Conservation (phyloP, 2,113 vertebrate species). For the Python bivittatus region DNA sequence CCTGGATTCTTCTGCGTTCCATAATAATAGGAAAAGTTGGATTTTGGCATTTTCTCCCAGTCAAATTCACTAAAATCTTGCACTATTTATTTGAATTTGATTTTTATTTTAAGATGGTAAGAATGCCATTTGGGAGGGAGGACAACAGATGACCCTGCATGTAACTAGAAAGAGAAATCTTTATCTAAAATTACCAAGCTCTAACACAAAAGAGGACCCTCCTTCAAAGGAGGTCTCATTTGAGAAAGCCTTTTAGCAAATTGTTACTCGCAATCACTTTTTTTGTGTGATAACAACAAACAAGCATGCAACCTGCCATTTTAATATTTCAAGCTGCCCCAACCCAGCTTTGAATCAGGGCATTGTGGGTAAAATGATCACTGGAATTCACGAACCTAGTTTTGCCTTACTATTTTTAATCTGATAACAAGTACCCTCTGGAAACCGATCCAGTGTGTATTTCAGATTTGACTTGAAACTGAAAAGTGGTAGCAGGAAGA, state of each 20-base stretch:
- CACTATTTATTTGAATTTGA: not conserved
- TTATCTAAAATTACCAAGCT: not conserved
- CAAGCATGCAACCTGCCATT: not conserved
- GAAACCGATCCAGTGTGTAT: not conserved
- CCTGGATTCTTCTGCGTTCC: not conserved
- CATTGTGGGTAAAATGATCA: not conserved
- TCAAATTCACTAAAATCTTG: not conserved
- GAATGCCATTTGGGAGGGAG: not conserved
- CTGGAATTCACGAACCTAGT: not conserved
- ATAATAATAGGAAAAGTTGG: not conserved
- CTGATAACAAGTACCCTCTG: not conserved
- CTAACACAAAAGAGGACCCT: not conserved
- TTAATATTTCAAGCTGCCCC: not conserved
- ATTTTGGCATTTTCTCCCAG: not conserved
- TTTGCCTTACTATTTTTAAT: not conserved
- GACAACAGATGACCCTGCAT: not conserved
- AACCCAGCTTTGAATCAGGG: not conserved
- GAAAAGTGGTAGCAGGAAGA: not conserved
- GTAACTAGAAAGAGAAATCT: not conserved
- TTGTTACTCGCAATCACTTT: not conserved
- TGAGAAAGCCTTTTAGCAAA: not conserved
- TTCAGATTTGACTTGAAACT: not conserved
- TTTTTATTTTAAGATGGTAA: not conserved
- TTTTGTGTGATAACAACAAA: not conserved
- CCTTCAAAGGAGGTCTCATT: not conserved